Evolutionary conservation across 1,140 invertebrate genomes (phyloP).

Genomic region (Pseudomyrmex sp.): DNA sequence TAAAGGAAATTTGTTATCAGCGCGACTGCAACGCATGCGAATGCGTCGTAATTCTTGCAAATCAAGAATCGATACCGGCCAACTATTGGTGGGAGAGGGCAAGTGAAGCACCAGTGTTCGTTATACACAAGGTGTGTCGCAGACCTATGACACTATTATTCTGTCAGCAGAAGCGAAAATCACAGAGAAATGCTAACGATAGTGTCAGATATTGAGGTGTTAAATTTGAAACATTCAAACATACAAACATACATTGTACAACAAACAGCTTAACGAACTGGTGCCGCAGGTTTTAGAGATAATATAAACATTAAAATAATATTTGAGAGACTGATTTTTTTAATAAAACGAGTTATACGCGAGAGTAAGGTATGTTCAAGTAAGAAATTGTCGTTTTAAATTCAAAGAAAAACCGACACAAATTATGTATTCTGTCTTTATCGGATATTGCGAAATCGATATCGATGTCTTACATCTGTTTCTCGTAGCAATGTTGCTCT

Average conservation of each 20-base stretch:
- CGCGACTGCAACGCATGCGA: constrained; percentile 30
- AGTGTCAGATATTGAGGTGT: neutral
- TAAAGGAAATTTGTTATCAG: constrained; percentile 64
- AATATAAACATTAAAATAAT: too few relatives aligned
- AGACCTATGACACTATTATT: neutral
- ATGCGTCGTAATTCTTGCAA: constrained; percentile 58
- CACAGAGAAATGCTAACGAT: neutral
- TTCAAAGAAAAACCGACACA: neutral
- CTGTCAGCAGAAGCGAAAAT: neutral
- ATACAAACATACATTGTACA: neutral
- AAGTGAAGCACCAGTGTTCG: neutral
- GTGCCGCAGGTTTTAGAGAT: too few relatives aligned
- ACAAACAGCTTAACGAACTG: too few relatives aligned
- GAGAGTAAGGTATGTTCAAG: too few relatives aligned
- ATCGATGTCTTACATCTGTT: neutral
- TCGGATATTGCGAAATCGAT: neutral
- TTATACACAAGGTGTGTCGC: constrained; percentile 20
- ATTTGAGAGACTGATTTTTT: neutral
- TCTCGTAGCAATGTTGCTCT: neutral
- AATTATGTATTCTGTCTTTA: neutral
- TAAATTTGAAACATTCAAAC: neutral
- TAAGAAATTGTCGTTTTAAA: too few relatives aligned
- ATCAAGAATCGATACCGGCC: constrained; percentile 62
- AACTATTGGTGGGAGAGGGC: constrained; percentile 31
- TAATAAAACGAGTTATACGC: neutral